Evolutionary conservation across 35 echinoderm and acorn worm genomes (phyloP), one percentile per base, ranked within the genome.

Genomic region (Ptychodera flava): DNA sequence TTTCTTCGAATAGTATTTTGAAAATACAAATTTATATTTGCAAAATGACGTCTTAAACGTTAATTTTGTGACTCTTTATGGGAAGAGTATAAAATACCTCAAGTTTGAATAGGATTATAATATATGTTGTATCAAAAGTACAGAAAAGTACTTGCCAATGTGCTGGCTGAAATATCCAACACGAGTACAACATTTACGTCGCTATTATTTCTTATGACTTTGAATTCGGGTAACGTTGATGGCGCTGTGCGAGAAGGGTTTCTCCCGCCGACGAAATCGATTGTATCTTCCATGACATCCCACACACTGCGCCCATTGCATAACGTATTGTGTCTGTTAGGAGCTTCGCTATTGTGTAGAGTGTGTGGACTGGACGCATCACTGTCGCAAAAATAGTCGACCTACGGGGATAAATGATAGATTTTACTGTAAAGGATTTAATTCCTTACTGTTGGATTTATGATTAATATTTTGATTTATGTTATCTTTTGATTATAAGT

Each of bases 271-370:
- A 79, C 38, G 38, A 93, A 93, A 78, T 93, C 91, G 16, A 27
- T 16, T 27, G 82, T 77, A 34, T 79, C 83, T 30, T 78, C 36
- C 83, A 93, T 85, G 15, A 93, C 87, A 28, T 88, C 82, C 91
- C 91, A 93, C n/a, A 29, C 33, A 77, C 91, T 93, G 36, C 78
- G 53, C 31, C 37, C 27, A 34, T 34, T 78, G 78, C 91, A 93
- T 14, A 93, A 78, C 34, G 86, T 85, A 28, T 93, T 93, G 31
- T 93, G 91, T 82, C 89, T 95, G 38, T 95, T 95, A 0, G 84
- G 86, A 1, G 93, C 93, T 78, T 95, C 93, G 30, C 81, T 1
- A 32, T 95, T 95, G 36, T 95, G 93, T 28, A 88, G 32, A 15
- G 81, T 82, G 0, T 28, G 0, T 38, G 34, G 30, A 81, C 79